Evolutionary conservation across 2,888 invertebrate species (phyloP).

Genomic region (Drosophila demipolita): DNA sequence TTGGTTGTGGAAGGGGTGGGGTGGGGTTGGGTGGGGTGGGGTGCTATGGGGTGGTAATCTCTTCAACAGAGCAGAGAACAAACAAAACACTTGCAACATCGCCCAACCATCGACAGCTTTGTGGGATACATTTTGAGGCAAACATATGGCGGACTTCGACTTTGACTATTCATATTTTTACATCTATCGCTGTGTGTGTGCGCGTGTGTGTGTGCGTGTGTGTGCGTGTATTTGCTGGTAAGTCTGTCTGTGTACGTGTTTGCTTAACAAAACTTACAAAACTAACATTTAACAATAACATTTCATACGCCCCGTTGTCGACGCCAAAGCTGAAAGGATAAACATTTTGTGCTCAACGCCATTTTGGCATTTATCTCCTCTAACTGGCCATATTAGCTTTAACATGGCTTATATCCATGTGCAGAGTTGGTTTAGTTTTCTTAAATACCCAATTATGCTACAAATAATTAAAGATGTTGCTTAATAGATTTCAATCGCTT

Average conservation of each 20-base stretch:
- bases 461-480: background rate
- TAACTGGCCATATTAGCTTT: background rate
- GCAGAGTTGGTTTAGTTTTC: background rate
- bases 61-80: background rate
- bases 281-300: conserved; percentile 80
- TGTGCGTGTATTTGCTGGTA: conserved; percentile 20
- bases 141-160: conserved; percentile 76
- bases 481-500: too few relatives aligned
- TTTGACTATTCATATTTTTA: conserved; percentile 77
- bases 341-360: conserved; percentile 62
- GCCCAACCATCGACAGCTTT: conserved; percentile 47
- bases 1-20: too few relatives aligned
- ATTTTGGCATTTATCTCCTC: conserved; percentile 27
- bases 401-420: background rate
- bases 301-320: conserved; percentile 72
- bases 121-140: conserved; percentile 73
- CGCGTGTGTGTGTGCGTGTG: conserved; percentile 3
- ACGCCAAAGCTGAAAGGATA: conserved; percentile 73
- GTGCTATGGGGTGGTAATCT: background rate
- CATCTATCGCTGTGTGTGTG: conserved; percentile 17
- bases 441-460: background rate
- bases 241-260: conserved; percentile 62
- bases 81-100: conserved; percentile 14
- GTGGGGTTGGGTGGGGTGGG: too few relatives aligned
- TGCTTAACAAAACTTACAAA: conserved; percentile 78